Conservation (phyloP, 2,888 invertebrate species). For the Exephanes ischioxanthus region DNA sequence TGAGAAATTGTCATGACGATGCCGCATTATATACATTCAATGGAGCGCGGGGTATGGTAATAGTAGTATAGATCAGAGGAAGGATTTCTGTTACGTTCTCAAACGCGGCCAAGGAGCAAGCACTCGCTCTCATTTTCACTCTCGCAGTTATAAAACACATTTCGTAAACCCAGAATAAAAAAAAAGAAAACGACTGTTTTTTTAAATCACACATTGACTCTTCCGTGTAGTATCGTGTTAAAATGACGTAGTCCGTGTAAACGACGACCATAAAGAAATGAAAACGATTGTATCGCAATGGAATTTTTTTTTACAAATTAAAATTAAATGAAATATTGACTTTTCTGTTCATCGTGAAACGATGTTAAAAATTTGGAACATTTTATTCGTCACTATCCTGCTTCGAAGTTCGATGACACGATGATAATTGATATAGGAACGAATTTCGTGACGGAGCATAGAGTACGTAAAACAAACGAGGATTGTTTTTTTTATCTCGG, state of each 20-base stretch:
- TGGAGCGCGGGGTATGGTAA: slow-evolving; percentile 44
- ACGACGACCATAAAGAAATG: slow-evolving; percentile 16
- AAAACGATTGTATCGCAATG: background rate
- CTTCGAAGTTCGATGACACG: slow-evolving; percentile 10
- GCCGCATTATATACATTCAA: slow-evolving; percentile 78
- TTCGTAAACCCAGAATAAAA: slow-evolving; percentile 6
- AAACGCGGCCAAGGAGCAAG: slow-evolving; percentile 24
- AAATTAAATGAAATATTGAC: slow-evolving; percentile 23
- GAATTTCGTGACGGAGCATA: slow-evolving; percentile 22
- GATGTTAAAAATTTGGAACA: slow-evolving; percentile 11
- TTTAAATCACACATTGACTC: slow-evolving; percentile 17
- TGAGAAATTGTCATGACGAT: slow-evolving; percentile 81
- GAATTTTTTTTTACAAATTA: slow-evolving; percentile 7
- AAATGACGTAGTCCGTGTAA: background rate
- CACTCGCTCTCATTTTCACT: slow-evolving; percentile 12
- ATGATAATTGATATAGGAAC: slow-evolving; percentile 34
- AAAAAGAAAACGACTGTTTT: slow-evolving; percentile 15
- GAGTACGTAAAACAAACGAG: slow-evolving; percentile 11
- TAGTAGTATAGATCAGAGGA: slow-evolving; percentile 44
- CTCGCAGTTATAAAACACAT: slow-evolving; percentile 38
- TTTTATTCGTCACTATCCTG: slow-evolving; percentile 19
- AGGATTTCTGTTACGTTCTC: slow-evolving; percentile 34
- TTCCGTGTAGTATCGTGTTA: slow-evolving; percentile 13
- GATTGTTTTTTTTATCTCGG: background rate
- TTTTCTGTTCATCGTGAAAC: background rate